phyloP scores from a whole-genome alignment of 1,140 invertebrate species.

The Tyrophagus putrescentiae region DNA sequence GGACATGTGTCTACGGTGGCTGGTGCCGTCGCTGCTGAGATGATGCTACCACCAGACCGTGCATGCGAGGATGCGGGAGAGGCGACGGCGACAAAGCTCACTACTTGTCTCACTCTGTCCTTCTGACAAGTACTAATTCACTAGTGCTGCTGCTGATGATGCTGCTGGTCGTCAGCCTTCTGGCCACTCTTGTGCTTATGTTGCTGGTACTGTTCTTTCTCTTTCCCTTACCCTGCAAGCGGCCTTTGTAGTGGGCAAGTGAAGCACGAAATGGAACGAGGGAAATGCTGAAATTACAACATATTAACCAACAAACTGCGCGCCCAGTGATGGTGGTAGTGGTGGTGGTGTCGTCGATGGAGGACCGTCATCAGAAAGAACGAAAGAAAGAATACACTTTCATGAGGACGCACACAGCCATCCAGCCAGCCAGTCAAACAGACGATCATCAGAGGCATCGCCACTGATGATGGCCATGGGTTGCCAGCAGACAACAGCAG shows the following conservation, averaged over 20 bases:
- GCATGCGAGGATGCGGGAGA: slow-evolving; percentile 11
- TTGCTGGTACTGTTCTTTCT: no score
- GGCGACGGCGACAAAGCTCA: no score
- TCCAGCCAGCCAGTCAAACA: background rate
- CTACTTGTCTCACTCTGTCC: no score
- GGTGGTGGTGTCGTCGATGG: no score
- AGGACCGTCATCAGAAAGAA: no score
- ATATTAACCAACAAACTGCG: background rate
- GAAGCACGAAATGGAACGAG: slow-evolving; percentile 10
- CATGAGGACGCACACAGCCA: background rate
- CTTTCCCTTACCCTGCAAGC: background rate
- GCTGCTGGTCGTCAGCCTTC: no score
- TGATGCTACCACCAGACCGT: background rate
- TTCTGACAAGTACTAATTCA: slow-evolving; percentile 11
- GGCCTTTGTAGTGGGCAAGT: slow-evolving; percentile 4
- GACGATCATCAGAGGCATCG: background rate
- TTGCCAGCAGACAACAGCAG: no score
- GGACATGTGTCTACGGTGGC: slow-evolving; percentile 8
- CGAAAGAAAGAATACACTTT: no score
- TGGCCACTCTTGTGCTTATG: no score
- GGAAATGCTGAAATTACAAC: slow-evolving; percentile 8
- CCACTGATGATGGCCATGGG: no score
- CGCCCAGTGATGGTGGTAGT: no score
- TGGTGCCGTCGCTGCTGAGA: no score
- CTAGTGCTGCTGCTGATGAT: background rate